These are phyloP conservation scores for Butorides virescens DNA, from an alignment of 2,113 vertebrate species.

Conservation along the genomic window DNA sequence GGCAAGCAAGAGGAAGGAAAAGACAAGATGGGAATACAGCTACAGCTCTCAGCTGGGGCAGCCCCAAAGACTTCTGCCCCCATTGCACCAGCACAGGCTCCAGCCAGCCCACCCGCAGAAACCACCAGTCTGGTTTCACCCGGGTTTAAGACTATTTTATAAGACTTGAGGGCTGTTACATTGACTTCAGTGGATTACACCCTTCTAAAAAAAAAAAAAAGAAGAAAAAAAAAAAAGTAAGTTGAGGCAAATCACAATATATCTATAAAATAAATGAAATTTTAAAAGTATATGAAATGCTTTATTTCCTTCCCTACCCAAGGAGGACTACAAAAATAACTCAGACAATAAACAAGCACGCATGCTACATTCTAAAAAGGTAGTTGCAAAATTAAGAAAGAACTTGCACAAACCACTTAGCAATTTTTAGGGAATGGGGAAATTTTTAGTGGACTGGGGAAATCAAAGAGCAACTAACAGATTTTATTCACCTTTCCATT, in stretches of 20 bases:
- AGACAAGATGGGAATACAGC: not conserved
- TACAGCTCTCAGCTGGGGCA: not conserved
- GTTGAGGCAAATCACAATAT: not conserved
- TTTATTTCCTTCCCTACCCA: not conserved
- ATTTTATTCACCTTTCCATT: not conserved
- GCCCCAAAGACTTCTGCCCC: not conserved
- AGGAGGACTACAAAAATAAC: not conserved
- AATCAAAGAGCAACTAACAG: not conserved
- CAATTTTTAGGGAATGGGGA: not conserved
- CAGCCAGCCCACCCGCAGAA: slow-evolving; percentile 3
- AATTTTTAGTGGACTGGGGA: not conserved
- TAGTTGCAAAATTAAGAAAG: not conserved
- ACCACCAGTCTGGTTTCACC: not conserved
- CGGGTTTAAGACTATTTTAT: not conserved
- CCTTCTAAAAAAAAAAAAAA: not conserved
- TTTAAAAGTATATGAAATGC: not conserved
- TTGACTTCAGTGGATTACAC: not conserved
- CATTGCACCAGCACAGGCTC: not conserved
- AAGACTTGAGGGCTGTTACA: not conserved
- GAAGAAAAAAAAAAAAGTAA: not conserved
- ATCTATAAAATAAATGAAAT: not conserved
- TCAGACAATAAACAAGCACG: not conserved
- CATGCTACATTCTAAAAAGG: not conserved
- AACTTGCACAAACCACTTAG: not conserved
- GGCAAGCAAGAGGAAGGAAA: not conserved